Percentiles rank a stretch among this genome's conserved stretches.
Evolutionary conservation across 2,113 vertebrate genomes (phyloP).

Genomic region (Trichechus manatus): DNA sequence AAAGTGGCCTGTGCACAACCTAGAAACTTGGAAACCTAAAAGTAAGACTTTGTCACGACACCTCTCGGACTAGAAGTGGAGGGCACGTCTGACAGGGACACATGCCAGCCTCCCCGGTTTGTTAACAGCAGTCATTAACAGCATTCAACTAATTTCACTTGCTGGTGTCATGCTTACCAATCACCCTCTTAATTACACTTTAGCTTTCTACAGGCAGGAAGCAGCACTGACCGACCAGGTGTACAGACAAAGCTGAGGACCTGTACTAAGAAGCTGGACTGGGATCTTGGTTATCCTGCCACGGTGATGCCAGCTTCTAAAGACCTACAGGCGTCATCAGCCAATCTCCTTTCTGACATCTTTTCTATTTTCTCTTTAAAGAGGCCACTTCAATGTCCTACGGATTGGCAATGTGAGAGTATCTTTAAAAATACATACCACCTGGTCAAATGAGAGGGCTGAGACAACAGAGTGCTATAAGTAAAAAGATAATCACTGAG

Average conservation of each 20-base stretch:
- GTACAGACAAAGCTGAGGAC: not conserved
- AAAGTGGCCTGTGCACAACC: too few relatives aligned
- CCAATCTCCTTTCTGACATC: not conserved
- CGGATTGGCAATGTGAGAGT: not conserved
- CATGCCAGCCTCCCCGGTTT: not conserved
- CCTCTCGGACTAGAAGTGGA: not conserved
- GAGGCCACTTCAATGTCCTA: not conserved
- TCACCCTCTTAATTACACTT: not conserved
- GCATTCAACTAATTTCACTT: not conserved
- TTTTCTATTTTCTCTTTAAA: not conserved
- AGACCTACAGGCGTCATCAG: not conserved
- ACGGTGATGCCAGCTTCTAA: too few relatives aligned
- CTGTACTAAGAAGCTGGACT: not conserved
- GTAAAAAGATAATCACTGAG: constrained; percentile 78
- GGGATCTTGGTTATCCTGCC: not conserved
- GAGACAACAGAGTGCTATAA: constrained; percentile 78
- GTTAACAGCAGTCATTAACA: not conserved
- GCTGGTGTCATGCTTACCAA: not conserved
- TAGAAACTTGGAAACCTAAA: not conserved
- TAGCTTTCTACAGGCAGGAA: not conserved
- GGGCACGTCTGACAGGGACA: too few relatives aligned
- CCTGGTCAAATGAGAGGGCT: constrained; percentile 72
- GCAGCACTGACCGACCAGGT: not conserved
- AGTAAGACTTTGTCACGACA: too few relatives aligned
- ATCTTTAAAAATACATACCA: constrained; percentile 53